A percentile compares a stretch with the other conserved stretches of the same genome.
Evolutionary conservation across 2,113 vertebrate genomes (phyloP).

Genomic region (Prochilodus magdalenae): DNA sequence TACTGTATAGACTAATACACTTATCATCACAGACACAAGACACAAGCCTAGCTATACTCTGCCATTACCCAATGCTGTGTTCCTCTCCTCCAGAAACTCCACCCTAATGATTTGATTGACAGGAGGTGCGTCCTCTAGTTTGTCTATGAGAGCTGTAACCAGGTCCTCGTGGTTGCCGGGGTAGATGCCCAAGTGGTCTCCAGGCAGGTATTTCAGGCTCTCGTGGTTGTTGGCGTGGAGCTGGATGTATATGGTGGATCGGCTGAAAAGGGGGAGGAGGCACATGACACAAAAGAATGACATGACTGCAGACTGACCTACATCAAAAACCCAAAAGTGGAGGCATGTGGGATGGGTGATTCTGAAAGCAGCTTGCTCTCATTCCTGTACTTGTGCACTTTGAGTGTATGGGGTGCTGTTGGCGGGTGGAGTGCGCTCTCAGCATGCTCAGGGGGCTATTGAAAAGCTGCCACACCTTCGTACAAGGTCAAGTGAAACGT

Average conservation of each 20-base stretch:
- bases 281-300: not conserved
- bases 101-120: constrained; percentile 94
- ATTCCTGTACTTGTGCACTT: not conserved
- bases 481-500: not conserved
- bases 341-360: not conserved
- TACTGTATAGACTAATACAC: not conserved
- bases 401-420: not conserved
- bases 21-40: not conserved
- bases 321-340: not conserved
- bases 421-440: not conserved
- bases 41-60: not conserved
- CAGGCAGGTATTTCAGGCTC: constrained; percentile 88
- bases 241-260: constrained; percentile 91
- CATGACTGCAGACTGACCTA: not conserved
- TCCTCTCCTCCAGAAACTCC: constrained; percentile 94
- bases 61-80: constrained; percentile 87
- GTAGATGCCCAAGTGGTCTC: constrained; percentile 94
- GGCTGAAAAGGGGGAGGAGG: constrained; percentile 72
- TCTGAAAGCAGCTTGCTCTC: not conserved
- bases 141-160: constrained; percentile 88
- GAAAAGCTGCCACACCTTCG: too few species aligned
- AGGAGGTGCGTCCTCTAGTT: constrained; percentile 90
- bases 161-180: constrained; percentile 93
- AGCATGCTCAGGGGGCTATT: not conserved
- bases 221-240: constrained; percentile 89